phyloP scores from a whole-genome alignment of 2,113 vertebrate species.

The Ranitomeya imitator region DNA sequence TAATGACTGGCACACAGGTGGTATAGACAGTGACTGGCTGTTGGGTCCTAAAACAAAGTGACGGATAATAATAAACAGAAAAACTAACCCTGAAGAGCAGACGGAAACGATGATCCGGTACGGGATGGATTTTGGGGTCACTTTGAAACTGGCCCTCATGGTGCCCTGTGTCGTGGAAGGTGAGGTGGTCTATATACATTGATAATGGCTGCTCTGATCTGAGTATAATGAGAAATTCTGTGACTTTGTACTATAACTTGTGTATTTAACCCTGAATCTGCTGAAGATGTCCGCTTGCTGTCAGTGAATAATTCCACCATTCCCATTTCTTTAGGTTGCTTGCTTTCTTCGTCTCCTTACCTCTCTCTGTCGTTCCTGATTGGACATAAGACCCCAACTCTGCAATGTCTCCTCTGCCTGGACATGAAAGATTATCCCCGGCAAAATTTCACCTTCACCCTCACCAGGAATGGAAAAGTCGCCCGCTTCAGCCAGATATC shows the following conservation, averaged over 20 bases:
- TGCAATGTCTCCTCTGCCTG: background rate
- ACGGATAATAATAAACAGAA: background rate
- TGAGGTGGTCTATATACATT: background rate
- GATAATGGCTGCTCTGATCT: background rate
- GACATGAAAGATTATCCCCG: rapidly evolving
- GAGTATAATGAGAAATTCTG: background rate
- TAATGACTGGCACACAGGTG: background rate
- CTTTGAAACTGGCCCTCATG: background rate
- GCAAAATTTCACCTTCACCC: background rate
- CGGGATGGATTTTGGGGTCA: background rate
- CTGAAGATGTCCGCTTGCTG: background rate
- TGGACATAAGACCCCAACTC: background rate
- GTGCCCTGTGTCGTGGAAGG: background rate
- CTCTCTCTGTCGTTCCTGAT: background rate
- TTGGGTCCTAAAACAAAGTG: background rate
- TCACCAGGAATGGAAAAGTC: background rate
- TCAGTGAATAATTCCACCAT: background rate
- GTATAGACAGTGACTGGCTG: background rate
- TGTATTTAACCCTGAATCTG: background rate
- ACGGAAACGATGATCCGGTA: background rate
- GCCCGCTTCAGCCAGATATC: background rate
- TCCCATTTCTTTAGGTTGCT: slow-evolving; percentile 14
- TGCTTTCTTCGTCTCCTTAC: background rate
- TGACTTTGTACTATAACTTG: background rate
- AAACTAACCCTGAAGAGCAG: background rate